Base-by-base conservation (phyloP, 2,113 vertebrate species). In the Sardina pilchardus region DNA sequence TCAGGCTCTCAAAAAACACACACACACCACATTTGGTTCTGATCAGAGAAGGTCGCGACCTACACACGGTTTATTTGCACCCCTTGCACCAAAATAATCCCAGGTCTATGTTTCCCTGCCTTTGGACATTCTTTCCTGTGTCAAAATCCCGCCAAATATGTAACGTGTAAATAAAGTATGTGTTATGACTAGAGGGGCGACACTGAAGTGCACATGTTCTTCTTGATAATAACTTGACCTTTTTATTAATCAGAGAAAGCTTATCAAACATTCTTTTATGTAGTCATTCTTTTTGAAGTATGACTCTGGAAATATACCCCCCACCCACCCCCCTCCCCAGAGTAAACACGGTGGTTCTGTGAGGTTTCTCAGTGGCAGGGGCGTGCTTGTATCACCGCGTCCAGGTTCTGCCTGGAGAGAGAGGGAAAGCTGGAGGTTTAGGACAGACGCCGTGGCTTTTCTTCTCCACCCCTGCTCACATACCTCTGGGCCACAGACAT, bases 41-140 rank as follows among this genome's bases (percentile, higher is more conserved):
- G 89, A 94, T 93, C 90, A 93, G 88, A n/a, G 36, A 36, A 90
- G 93, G 92, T 93, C 86, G 2, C 78, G 88, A 92, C 91, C 91
- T 85, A 75, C 81, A n/a, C 17, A 0, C 81, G 89, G 89, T 94
- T 93, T 93, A 94, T 94, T 93, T 94, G 90, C 92, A 93, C 90
- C 91, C 91, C 91, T 88, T 88, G 89, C 87, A 90, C 89, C 88
- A 91, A 92, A 93, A 93, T 91, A 94, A 93, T 93, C 90, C 89
- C 86, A 83, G 85, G 82, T 84, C 86, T 87, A 87, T 10, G 87
- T 85, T 92, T 84, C 83, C 85, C 90, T 78, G 71, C 71, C 30
- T 39, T 36, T 36, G 34, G 71, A 78, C 71, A 78, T 78, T 78
- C 71, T 78, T 78, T 78, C 71, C 39, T 78, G 36, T 78, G 71